Conservation (phyloP, 2,888 invertebrate genomes). For the Ophioninae sp. region DNA sequence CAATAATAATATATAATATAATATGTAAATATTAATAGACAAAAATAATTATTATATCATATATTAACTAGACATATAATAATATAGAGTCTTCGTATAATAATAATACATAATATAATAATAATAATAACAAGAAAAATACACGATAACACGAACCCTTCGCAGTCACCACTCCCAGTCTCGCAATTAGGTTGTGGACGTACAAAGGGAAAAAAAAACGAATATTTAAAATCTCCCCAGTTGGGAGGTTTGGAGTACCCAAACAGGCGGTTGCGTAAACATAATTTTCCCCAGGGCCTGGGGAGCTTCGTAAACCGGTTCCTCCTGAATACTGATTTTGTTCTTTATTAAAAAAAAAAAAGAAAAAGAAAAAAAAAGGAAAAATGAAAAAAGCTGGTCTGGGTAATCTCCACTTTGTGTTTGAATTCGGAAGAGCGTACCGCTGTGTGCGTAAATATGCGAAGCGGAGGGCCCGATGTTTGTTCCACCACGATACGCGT, state of each 20-base stretch:
- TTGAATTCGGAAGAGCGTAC: too few species aligned
- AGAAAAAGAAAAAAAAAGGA: too few species aligned
- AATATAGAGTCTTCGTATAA: too few species aligned
- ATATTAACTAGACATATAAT: too few species aligned
- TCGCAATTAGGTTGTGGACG: too few species aligned
- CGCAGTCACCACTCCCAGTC: too few species aligned
- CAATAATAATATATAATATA: too few species aligned
- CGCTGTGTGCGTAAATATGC: slow-evolving; percentile 37
- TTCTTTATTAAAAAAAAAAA: not conserved
- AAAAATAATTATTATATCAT: not conserved
- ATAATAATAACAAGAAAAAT: too few species aligned
- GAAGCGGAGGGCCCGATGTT: slow-evolving; percentile 1
- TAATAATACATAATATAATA: not conserved
- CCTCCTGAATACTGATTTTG: slow-evolving; percentile 11
- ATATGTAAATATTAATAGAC: too few species aligned
- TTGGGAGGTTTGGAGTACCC: not conserved
- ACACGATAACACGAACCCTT: too few species aligned
- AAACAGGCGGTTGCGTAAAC: not conserved
- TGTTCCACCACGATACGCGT: slow-evolving; percentile 43
- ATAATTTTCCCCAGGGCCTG: slow-evolving; percentile 5
- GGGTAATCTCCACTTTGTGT: slow-evolving; percentile 1
- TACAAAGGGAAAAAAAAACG: not conserved
- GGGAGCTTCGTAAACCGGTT: not conserved
- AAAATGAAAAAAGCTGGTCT: not conserved
- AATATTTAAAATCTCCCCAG: slow-evolving; percentile 5